These are phyloP conservation scores for Aphelinus atriplicis DNA, from an alignment of 1,140 invertebrate species.

Conservation along the genomic window DNA sequence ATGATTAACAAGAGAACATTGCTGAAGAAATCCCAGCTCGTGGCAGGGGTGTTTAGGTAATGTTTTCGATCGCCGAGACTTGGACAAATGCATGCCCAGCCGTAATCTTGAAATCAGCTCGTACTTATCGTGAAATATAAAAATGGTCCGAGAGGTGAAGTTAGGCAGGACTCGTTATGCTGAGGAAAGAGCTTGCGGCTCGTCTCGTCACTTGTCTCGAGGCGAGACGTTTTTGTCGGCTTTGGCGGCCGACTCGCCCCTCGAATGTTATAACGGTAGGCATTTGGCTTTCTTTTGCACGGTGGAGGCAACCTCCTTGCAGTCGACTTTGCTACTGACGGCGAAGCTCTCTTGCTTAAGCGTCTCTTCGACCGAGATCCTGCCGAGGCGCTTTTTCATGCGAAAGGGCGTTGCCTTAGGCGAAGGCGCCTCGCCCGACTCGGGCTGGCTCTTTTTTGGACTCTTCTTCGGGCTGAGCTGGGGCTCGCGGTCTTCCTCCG, in stretches of 20 bases:
- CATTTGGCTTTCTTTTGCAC: constrained; percentile 62
- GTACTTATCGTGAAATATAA: constrained; percentile 45
- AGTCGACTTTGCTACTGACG: constrained; percentile 53
- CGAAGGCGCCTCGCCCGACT: constrained; percentile 58
- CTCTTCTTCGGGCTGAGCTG: constrained; percentile 34
- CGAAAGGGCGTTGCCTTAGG: constrained; percentile 60
- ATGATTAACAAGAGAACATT: constrained; percentile 21
- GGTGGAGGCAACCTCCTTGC: constrained; percentile 50
- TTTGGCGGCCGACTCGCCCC: not conserved
- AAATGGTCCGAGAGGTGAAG: constrained; percentile 49
- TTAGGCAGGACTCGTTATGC: constrained; percentile 16
- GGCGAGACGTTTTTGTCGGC: not conserved
- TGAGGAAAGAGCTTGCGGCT: not conserved
- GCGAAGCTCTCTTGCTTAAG: constrained; percentile 63
- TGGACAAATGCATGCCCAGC: constrained; percentile 1
- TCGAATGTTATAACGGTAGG: constrained; percentile 60
- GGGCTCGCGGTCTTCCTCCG: constrained; percentile 55
- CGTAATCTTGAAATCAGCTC: not conserved
- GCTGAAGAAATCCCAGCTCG: too few relatives aligned
- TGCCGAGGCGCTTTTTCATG: constrained; percentile 60
- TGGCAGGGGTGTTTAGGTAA: not conserved
- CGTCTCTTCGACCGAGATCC: constrained; percentile 60
- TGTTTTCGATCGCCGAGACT: not conserved
- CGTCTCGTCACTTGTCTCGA: not conserved
- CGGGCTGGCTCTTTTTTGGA: constrained; percentile 42